Percentiles rank a stretch among this genome's conserved stretches.
phyloP scores from a whole-genome alignment of 1,140 invertebrate species.

The Drosophila tsacasi region DNA sequence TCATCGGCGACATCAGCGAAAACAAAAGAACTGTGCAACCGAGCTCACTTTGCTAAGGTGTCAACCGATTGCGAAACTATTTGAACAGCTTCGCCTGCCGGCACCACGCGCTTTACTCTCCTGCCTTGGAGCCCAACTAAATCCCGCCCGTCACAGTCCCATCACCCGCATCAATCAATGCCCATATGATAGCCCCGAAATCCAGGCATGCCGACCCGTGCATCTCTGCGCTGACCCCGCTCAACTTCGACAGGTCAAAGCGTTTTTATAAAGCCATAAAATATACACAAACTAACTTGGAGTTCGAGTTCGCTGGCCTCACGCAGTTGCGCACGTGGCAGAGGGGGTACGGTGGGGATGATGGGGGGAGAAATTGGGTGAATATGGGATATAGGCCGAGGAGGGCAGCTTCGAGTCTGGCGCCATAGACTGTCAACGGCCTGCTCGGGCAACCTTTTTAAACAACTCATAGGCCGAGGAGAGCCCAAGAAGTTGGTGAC shows the following conservation, averaged over 20 bases:
- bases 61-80: conserved; percentile 63
- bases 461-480: conserved; percentile 43
- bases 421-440: conserved; percentile 71
- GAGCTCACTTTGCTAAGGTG: conserved; percentile 53
- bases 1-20: conserved; percentile 32
- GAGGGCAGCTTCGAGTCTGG: conserved; percentile 6
- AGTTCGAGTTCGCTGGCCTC: conserved; percentile 30
- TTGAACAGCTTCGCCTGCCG: conserved; percentile 31
- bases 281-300: conserved; percentile 63
- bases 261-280: conserved; percentile 79
- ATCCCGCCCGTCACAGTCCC: conserved; percentile 8
- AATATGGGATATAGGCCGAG: conserved; percentile 4
- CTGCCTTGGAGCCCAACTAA: background rate
- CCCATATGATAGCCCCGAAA: conserved; percentile 65
- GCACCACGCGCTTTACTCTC: background rate
- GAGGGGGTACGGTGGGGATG: background rate
- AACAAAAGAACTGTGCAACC: conserved; percentile 43
- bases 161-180: conserved; percentile 63
- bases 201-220: conserved; percentile 51
- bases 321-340: conserved; percentile 44
- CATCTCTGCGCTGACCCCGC: conserved; percentile 59
- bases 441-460: conserved; percentile 63
- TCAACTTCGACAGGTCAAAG: conserved; percentile 62
- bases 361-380: background rate
- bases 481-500: background rate